These are phyloP conservation scores for Cheilosia variabilis DNA, from an alignment of 2,888 invertebrate genomes.

Conservation along the genomic window DNA sequence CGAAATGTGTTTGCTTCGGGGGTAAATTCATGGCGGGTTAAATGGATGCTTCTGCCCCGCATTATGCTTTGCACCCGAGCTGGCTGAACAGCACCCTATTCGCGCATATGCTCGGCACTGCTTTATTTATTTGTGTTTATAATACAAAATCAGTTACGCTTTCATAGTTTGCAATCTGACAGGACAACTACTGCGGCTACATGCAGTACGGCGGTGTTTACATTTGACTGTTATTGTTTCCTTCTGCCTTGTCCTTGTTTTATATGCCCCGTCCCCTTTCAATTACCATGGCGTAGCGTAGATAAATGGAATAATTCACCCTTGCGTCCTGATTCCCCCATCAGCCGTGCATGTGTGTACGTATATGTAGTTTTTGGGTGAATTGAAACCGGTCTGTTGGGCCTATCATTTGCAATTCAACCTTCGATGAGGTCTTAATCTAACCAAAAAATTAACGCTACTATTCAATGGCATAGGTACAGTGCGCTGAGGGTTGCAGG, in stretches of 20 bases:
- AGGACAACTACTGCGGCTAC: slow-evolving; percentile 69
- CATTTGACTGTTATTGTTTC: slow-evolving; percentile 83
- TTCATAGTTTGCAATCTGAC: slow-evolving; percentile 78
- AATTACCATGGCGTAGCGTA: slow-evolving; percentile 72
- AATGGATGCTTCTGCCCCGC: slow-evolving; percentile 72
- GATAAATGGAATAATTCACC: slow-evolving; percentile 74
- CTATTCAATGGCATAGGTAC: slow-evolving; percentile 52
- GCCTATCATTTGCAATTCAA: slow-evolving; percentile 77
- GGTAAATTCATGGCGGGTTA: slow-evolving; percentile 65
- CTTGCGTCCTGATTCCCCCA: slow-evolving; percentile 78
- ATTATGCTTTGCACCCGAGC: slow-evolving; percentile 63
- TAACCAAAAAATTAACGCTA: slow-evolving; percentile 80
- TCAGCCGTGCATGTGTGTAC: neutral
- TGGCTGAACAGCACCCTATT: slow-evolving; percentile 55
- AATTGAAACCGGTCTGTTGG: slow-evolving; percentile 76
- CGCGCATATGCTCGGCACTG: slow-evolving; percentile 77
- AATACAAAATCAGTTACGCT: slow-evolving; percentile 84
- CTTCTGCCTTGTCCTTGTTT: slow-evolving; percentile 80
- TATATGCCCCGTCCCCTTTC: slow-evolving; percentile 75
- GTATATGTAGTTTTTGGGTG: slow-evolving; percentile 28
- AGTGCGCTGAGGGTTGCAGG: slow-evolving; percentile 43
- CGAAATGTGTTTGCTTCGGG: slow-evolving; percentile 46
- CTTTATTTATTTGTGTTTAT: slow-evolving; percentile 84
- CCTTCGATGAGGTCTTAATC: slow-evolving; percentile 82
- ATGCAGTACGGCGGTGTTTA: slow-evolving; percentile 80